Base-by-base conservation (phyloP, 2,113 vertebrate species). In the Corythornis vintsioides region DNA sequence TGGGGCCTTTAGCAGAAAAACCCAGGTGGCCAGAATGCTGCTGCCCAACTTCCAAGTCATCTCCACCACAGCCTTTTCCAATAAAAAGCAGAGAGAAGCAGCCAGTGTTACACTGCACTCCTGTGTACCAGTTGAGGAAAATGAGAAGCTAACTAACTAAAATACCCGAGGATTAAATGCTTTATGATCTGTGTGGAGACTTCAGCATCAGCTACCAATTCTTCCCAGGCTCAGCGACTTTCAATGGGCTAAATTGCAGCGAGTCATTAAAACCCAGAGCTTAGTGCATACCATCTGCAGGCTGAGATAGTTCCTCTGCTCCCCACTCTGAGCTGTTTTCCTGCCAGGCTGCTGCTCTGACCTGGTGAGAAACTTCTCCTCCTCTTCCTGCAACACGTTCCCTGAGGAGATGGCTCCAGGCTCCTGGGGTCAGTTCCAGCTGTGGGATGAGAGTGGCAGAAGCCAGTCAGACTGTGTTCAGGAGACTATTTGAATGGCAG, bases 281-380 rank as follows among this genome's bases (percentile, higher is more conserved):
- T 94, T 63, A 87, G 19, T 84, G 75, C 78, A 10, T 16, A 55
- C 91, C 91, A 92, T 84, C 87, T 93, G 88, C 90, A 93, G 83
- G 77, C 86, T 86, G 57, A 45, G 60, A 75, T 0, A 18, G 64
- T 13, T 70, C 35, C 55, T 45, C 53, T 88, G 4, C 43, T 63
- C 73, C 77, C 79, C 16, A 33, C 16, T 9, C 60, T 18, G 8
- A 22, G 79, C 86, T 56, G 45, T 22, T 88, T 75, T 55, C 69
- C 72, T 65, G 78, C 63, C 82, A 86, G 72, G 71, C 45, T 87
- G 84, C 86, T 90, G 64, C 89, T 83, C 38, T 35, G 87, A 91
- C 91, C 89, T 89, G 74, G 70, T 93, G 76, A 78, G 66, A 72
- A 77, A 22, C 10, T 81, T 25, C 20, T 76, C 75, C 6, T 0